Evolutionary conservation across 1,140 invertebrate genomes (phyloP), one percentile per base, ranked within the genome.

Genomic region (Hylyphantes graminicola): DNA sequence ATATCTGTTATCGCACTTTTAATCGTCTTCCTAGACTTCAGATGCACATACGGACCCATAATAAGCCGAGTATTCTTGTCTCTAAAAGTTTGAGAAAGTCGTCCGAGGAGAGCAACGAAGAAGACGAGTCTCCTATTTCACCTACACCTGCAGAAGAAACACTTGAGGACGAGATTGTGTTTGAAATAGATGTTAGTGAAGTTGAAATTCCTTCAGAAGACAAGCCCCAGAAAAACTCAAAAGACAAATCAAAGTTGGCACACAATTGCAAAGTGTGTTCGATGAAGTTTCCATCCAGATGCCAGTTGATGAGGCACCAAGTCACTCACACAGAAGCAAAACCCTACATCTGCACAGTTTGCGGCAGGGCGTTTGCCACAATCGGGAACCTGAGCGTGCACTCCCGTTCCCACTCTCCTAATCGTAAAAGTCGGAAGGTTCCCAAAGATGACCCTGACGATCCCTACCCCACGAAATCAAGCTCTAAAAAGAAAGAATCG

Each of bases 281-380:
- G 0, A 65, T 19, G 17, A 63, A 63, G 7, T 78, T 78, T 54
- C 53, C 75, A 51, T 65, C 9, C 11, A 78, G 67, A 15, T 64
- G 75, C 11, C 53, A 53, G 13, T 21, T 64, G 6, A 50, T n/a
- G 7, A 63, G 75, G 15, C 75, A 78, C 21, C 8, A 51, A 7
- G 15, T 11, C 7, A 53, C 35, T 3, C 75, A 78, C 9, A 54
- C 59, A 8, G 50, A 21, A 54, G 59, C 48, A 51, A 78, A 78
- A n/a, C 75, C 75, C 13, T 51, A 77, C 65, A 63, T 77, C 0
- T 77, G 75, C 59, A 67, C 17, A 35, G 15, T 78, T 51, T 78
- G 75, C 54, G 13, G 55, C 50, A 78, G 55, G 21, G 63, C 61
- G n/a, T 78, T 78, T 78, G 48, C 35, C 21, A 21, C 35, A 13